phyloP scores from a whole-genome alignment of 2,797 vertebrate species.

The Fratercula arctica region DNA sequence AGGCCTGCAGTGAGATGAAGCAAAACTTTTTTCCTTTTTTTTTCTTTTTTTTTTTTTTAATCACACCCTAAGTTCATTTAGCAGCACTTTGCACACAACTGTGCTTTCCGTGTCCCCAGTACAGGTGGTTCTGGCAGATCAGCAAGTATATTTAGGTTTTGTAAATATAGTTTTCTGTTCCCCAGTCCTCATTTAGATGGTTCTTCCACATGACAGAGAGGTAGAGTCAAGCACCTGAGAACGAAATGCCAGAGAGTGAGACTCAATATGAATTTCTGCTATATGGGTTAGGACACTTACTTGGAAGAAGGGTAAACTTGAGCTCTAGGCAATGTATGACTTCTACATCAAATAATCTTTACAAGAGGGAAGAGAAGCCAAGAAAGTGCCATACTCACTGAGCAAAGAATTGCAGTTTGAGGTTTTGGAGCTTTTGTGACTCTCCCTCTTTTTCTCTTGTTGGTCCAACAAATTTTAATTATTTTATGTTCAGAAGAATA shows the following conservation, averaged over 20 bases:
- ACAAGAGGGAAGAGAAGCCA: not conserved
- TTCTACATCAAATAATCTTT: not conserved
- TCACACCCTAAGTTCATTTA: too few species aligned
- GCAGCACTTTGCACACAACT: too few species aligned
- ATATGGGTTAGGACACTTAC: not conserved
- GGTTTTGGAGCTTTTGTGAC: not conserved
- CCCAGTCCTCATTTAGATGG: not conserved
- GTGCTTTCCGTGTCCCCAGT: not conserved
- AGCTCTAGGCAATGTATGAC: not conserved
- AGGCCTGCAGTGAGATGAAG: not conserved
- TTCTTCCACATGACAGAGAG: not conserved
- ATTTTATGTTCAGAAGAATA: not conserved
- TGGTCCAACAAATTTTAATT: not conserved
- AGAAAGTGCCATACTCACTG: not conserved
- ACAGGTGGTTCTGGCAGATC: not conserved
- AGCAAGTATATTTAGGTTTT: not conserved
- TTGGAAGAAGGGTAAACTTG: not conserved
- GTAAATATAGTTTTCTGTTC: not conserved
- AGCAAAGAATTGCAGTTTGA: not conserved
- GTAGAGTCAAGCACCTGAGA: not conserved
- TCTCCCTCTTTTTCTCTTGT: not conserved
- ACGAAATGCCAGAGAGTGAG: not conserved
- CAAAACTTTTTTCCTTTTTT: not conserved
- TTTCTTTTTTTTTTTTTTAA: too few species aligned
- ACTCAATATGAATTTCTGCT: not conserved